Evolutionary conservation across 2,888 invertebrate species (phyloP).

Genomic region (Cataglyphis altisquamis): DNA sequence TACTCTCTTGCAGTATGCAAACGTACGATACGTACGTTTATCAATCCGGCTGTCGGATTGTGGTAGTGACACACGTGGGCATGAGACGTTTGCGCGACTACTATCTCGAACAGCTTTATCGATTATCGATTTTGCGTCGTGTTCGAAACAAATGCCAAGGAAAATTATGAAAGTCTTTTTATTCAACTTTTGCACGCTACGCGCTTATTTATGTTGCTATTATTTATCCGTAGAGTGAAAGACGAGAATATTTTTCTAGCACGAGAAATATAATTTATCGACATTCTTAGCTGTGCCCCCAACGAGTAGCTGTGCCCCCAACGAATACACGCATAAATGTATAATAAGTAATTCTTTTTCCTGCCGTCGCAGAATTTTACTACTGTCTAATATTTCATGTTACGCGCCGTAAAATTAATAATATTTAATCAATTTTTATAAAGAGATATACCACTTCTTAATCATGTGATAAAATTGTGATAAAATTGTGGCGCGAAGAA

Average conservation of each 20-base stretch:
- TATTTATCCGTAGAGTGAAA: conserved; percentile 3
- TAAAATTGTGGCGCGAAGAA: not conserved
- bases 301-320: not conserved
- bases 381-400: not conserved
- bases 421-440: conserved; percentile 28
- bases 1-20: conserved; percentile 19
- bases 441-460: not conserved
- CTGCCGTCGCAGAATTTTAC: not conserved
- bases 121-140: not conserved
- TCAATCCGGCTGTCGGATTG: not conserved
- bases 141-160: not conserved
- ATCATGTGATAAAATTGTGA: not conserved
- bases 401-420: conserved; percentile 15
- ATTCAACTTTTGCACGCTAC: not conserved
- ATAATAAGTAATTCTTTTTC: not conserved
- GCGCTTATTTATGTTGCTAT: conserved; percentile 9
- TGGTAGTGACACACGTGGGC: not conserved
- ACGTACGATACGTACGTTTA: not conserved
- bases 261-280: conserved; percentile 13
- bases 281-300: not conserved
- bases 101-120: not conserved
- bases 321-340: not conserved
- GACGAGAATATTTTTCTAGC: conserved; percentile 10
- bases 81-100: not conserved
- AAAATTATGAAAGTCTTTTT: conserved; percentile 5